phyloP scores from a whole-genome alignment of 2,888 invertebrate species.

The Trilocha varians region DNA sequence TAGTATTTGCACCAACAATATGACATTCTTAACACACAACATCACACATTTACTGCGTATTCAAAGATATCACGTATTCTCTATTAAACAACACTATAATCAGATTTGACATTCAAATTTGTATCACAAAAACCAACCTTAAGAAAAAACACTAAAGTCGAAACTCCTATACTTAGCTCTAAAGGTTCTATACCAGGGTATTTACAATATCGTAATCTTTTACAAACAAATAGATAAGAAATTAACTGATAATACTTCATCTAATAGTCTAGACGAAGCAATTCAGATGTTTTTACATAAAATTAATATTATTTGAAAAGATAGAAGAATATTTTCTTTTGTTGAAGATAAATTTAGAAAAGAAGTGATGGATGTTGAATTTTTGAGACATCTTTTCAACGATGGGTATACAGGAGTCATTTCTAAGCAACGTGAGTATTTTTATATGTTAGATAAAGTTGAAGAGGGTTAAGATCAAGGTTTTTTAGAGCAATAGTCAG shows the following conservation, averaged over 20 bases:
- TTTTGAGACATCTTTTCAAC: conserved; percentile 43
- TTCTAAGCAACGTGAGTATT: conserved; percentile 43
- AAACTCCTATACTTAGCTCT: neutral
- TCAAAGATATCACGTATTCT: neutral
- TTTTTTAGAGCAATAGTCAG: too few relatives aligned
- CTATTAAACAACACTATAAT: neutral
- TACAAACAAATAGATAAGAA: neutral
- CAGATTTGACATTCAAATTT: neutral
- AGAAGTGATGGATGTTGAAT: conserved; percentile 47
- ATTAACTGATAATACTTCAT: neutral
- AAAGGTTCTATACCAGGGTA: neutral
- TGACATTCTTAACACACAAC: neutral
- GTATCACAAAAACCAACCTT: neutral
- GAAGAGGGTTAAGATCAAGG: neutral
- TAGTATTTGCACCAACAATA: too few relatives aligned
- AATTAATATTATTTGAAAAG: conserved; percentile 5
- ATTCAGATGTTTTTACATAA: neutral
- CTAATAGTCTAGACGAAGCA: neutral
- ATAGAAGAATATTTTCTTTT: too few relatives aligned
- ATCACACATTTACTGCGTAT: neutral
- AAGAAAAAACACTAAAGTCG: neutral
- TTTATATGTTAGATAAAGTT: neutral
- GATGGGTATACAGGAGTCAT: conserved; percentile 47
- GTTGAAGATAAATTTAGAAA: neutral
- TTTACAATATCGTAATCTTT: conserved; percentile 10